Base-by-base conservation (phyloP, 2,888 invertebrate species). In the Carpatolechia fugitivella region DNA sequence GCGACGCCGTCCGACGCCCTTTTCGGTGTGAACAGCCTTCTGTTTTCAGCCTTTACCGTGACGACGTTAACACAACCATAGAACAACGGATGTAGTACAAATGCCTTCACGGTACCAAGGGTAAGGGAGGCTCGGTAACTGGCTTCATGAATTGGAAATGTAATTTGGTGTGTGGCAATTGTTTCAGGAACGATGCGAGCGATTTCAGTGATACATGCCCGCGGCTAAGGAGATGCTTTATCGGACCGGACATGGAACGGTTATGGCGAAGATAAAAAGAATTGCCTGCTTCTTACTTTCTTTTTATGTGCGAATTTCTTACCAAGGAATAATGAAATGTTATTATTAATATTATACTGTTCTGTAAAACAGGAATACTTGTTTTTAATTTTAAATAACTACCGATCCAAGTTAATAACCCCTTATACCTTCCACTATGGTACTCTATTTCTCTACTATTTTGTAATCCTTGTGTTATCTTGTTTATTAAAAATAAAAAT, bases 81-180 rank as follows among this genome's bases (percentile, higher is more conserved):
- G n/a, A 36, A 14, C 13, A 13, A 7, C 4, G n/a, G 20, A 40
- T 14, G 8, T 8, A 55, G 24, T 36, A 41, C 31, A 20, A 47
- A 47, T 24, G 24, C 36, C n/a, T 14, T 24, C 13, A 24, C 54
- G 33, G 51, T 18, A 60, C 54, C 52, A 67, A 68, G 49, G 59
- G 60, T 41, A 38, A 57, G 44, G 61, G 57, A 54, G 46, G 54
- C 48, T 51, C 69, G 66, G 69, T 83, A 85, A 85, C 79, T 80
- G 80, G 77, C 81, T 85, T 88, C 88, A 89, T 89, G 88, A 89
- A 88, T 89, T 89, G 88, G 86, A 86, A 87, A 89, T 88, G 88
- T 85, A 89, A 89, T 89, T 88, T 85, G 81, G 75, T 51, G 44
- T 49, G 54, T 49, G 57, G 41, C 54, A 54, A 57, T 57, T 57